Conservation (phyloP, 2,888 invertebrate species). For the Didymodactylos carnosus region DNA sequence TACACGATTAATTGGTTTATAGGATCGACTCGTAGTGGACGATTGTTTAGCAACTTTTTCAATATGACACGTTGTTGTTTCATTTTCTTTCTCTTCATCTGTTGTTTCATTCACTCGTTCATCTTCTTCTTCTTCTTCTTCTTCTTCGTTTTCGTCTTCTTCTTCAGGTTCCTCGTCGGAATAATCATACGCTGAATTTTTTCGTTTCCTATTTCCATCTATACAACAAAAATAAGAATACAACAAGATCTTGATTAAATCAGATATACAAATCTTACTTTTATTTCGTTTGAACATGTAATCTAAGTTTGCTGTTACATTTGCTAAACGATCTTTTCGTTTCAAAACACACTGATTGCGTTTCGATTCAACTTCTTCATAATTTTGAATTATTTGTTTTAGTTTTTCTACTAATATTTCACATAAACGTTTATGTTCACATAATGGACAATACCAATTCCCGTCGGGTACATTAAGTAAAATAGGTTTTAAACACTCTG, state of each 20-base stretch:
- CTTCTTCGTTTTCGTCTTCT: not conserved
- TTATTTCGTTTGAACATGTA: not conserved
- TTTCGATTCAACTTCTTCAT: not conserved
- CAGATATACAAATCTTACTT: too few species aligned
- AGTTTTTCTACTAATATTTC: not conserved
- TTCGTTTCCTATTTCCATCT: too few species aligned
- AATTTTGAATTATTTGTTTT: not conserved
- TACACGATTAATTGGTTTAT: too few species aligned
- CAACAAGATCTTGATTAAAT: too few species aligned
- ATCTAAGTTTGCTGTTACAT: not conserved
- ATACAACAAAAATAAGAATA: too few species aligned
- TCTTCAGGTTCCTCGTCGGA: not conserved
- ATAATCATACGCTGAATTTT: not conserved
- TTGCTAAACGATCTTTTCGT: not conserved
- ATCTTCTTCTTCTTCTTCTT: not conserved
- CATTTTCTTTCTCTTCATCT: not conserved
- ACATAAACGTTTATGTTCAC: not conserved
- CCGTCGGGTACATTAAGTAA: not conserved
- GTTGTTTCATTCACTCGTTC: not conserved
- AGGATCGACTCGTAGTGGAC: too few species aligned
- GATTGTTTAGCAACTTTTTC: too few species aligned
- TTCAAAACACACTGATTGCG: not conserved
- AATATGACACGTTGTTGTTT: too few species aligned
- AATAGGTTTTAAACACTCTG: not conserved
- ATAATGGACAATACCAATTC: not conserved